Conservation (phyloP, 2,888 invertebrate species). For the Eilema caniola region DNA sequence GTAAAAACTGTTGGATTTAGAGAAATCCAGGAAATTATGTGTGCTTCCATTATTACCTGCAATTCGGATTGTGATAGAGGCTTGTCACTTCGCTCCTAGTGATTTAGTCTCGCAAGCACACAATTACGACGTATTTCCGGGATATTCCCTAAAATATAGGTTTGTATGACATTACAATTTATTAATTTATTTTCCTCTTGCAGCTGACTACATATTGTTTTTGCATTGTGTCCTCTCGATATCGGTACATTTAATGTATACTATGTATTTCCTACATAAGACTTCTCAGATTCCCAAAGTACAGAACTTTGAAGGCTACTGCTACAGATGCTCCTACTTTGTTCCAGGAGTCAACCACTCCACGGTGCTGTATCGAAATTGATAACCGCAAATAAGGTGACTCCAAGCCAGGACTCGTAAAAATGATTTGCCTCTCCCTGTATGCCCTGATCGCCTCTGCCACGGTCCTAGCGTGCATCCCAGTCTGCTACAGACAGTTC, state of each 20-base stretch:
- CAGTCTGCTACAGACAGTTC: slow-evolving; percentile 69
- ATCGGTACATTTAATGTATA: neutral
- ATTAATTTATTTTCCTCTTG: neutral
- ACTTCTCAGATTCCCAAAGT: slow-evolving; percentile 5
- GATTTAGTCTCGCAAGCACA: slow-evolving; percentile 26
- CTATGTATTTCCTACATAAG: slow-evolving; percentile 1
- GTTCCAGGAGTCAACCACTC: slow-evolving; percentile 21
- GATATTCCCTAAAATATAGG: slow-evolving; percentile 25
- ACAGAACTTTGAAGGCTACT: slow-evolving; percentile 17
- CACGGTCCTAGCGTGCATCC: slow-evolving; percentile 58
- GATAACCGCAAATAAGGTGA: slow-evolving; percentile 25
- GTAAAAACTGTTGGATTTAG: slow-evolving; percentile 46
- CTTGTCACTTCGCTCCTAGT: slow-evolving; percentile 27
- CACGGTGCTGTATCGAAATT: slow-evolving; percentile 20
- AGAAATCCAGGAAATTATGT: slow-evolving; percentile 56
- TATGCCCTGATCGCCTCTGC: slow-evolving; percentile 60
- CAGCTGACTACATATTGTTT: neutral
- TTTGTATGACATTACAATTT: slow-evolving; percentile 31
- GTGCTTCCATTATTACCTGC: slow-evolving; percentile 33
- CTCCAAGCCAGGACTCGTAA: slow-evolving; percentile 25
- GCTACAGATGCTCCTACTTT: slow-evolving; percentile 18
- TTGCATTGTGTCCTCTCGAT: neutral
- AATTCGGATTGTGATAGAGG: slow-evolving; percentile 32
- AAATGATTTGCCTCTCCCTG: slow-evolving; percentile 67
- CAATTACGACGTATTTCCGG: slow-evolving; percentile 20